Conservation (phyloP, 2,888 invertebrate genomes). For the Chymomyza amoena region DNA sequence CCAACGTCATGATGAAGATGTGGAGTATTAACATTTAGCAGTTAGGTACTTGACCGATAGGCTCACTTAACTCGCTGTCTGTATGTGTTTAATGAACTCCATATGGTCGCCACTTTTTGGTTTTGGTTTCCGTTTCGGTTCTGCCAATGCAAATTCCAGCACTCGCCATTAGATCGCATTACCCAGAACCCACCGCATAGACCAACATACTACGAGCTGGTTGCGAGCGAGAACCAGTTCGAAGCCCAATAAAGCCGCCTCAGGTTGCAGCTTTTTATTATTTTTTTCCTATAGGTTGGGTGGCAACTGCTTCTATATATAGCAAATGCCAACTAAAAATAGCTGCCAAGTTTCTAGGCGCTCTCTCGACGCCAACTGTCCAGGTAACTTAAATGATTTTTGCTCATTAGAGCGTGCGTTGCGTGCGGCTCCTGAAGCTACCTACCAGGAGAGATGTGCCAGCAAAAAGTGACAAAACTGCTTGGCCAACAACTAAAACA, state of each 20-base stretch:
- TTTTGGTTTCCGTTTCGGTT: slow-evolving; percentile 25
- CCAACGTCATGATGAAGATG: neutral
- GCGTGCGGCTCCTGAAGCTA: slow-evolving; percentile 39
- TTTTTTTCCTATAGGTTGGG: neutral
- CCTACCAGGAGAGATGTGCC: slow-evolving; percentile 18
- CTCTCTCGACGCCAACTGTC: neutral
- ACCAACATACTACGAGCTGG: slow-evolving; percentile 11
- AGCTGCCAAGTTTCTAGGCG: slow-evolving; percentile 29
- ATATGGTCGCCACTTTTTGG: neutral
- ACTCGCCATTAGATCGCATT: slow-evolving; percentile 64
- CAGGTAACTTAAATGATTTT: slow-evolving; percentile 69
- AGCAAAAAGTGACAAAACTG: slow-evolving; percentile 65
- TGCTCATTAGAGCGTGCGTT: slow-evolving; percentile 73
- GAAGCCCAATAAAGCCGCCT: slow-evolving; percentile 68
- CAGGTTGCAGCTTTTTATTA: slow-evolving; percentile 37
- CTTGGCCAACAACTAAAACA: slow-evolving; percentile 54
- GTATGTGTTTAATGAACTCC: slow-evolving; percentile 47
- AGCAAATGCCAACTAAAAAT: slow-evolving; percentile 67
- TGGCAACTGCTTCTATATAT: slow-evolving; percentile 52
- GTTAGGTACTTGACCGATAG: slow-evolving; percentile 67
- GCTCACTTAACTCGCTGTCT: slow-evolving; percentile 15
- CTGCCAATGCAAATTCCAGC: slow-evolving; percentile 45
- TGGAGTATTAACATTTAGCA: slow-evolving; percentile 21
- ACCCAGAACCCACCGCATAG: slow-evolving; percentile 42
- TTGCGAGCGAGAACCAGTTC: slow-evolving; percentile 41